phyloP scores from a whole-genome alignment of 1,140 invertebrate species.

The Pseudomyrmex pallidus region DNA sequence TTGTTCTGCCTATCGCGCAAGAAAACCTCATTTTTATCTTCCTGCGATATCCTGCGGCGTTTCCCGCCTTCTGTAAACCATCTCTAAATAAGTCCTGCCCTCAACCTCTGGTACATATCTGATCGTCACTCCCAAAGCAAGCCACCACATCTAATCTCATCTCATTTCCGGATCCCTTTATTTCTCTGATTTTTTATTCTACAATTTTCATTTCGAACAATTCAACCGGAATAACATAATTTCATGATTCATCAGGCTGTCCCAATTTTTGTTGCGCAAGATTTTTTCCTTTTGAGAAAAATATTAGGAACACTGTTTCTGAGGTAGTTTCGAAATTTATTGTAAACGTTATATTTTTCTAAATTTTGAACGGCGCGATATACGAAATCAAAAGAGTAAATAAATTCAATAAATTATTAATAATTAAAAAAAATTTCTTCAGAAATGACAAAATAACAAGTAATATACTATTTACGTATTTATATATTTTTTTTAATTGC shows the following conservation, averaged over 20 bases:
- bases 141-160: slow-evolving; percentile 54
- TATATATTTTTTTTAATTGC: too few relatives aligned
- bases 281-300: background rate
- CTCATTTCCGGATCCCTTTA: slow-evolving; percentile 57
- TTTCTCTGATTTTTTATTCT: slow-evolving; percentile 47
- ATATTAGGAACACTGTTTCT: too few relatives aligned
- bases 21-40: slow-evolving; percentile 65
- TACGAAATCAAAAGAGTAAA: too few relatives aligned
- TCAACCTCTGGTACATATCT: slow-evolving; percentile 60
- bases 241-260: too few relatives aligned
- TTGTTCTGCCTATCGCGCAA: slow-evolving; percentile 67
- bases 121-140: slow-evolving; percentile 54
- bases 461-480: too few relatives aligned
- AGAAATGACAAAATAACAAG: too few relatives aligned
- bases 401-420: too few relatives aligned
- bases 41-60: slow-evolving; percentile 7
- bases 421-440: too few relatives aligned
- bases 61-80: background rate
- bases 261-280: background rate
- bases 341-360: too few relatives aligned
- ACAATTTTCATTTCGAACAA: slow-evolving; percentile 6
- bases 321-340: too few relatives aligned
- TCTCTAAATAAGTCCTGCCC: slow-evolving; percentile 10
- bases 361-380: too few relatives aligned
- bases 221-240: background rate